phyloP scores from a whole-genome alignment of 2,113 vertebrate species.

The Sialia sialis region DNA sequence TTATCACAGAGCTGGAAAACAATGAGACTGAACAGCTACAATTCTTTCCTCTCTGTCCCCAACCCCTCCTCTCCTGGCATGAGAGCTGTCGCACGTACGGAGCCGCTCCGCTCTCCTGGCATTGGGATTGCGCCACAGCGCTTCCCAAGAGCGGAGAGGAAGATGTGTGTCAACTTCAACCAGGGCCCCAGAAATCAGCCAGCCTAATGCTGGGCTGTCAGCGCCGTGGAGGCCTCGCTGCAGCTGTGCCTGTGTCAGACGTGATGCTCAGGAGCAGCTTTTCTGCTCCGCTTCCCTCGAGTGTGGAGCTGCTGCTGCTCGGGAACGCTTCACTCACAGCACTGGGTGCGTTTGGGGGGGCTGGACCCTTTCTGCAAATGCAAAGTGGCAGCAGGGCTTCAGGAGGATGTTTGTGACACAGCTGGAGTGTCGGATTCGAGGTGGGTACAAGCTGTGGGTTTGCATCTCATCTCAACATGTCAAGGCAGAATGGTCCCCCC shows the following conservation, averaged over 20 bases:
- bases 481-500: neutral
- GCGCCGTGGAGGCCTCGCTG: rapidly evolving
- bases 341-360: rapidly evolving
- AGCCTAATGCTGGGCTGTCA: neutral
- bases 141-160: neutral
- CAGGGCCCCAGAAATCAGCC: neutral
- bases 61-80: neutral
- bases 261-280: conserved; percentile 6
- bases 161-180: neutral
- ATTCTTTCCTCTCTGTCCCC: neutral
- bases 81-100: rapidly evolving
- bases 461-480: neutral
- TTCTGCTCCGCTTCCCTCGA: neutral
- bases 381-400: neutral
- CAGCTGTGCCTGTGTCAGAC: neutral
- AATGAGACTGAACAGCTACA: neutral
- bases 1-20: neutral
- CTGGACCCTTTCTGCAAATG: neutral
- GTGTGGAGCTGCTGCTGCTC: neutral
- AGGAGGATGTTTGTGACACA: neutral
- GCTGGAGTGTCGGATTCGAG: conserved; percentile 8
- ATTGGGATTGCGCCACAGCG: rapidly evolving
- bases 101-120: neutral
- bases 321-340: neutral
- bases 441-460: neutral